Conservation (phyloP, 2,113 vertebrate species). For the Gnathonemus longibarbis region DNA sequence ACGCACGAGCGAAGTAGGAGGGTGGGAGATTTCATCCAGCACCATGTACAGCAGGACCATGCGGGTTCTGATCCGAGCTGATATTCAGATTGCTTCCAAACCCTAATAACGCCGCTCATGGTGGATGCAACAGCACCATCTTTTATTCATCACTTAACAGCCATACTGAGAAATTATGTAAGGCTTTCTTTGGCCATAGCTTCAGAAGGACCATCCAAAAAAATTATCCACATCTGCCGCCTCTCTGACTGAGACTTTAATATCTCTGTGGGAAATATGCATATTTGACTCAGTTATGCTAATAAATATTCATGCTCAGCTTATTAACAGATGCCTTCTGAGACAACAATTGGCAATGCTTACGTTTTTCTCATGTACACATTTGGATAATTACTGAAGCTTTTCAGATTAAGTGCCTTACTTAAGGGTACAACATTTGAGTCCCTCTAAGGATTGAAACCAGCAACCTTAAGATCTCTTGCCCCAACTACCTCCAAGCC, state of each 20-base stretch:
- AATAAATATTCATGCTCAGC: background rate
- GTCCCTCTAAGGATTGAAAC: background rate
- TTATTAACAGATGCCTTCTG: background rate
- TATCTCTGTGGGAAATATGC: background rate
- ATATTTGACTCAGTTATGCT: background rate
- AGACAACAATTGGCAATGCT: background rate
- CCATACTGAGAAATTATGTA: background rate
- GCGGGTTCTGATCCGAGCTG: background rate
- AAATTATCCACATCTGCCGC: background rate
- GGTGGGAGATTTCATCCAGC: background rate
- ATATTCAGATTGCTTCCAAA: background rate
- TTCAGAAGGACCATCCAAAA: background rate
- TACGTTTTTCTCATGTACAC: background rate
- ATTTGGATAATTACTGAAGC: background rate
- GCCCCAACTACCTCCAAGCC: background rate
- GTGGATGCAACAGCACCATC: background rate
- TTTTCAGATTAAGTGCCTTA: slow-evolving; percentile 1
- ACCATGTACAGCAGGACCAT: background rate
- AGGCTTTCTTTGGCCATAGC: background rate
- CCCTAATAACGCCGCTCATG: background rate
- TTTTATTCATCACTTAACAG: background rate
- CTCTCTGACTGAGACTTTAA: background rate
- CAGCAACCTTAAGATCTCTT: background rate
- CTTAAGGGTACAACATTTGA: background rate
- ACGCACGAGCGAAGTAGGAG: background rate